These are phyloP conservation scores for Planococcus citri DNA, from an alignment of 1,140 invertebrate genomes.

Conservation along the genomic window DNA sequence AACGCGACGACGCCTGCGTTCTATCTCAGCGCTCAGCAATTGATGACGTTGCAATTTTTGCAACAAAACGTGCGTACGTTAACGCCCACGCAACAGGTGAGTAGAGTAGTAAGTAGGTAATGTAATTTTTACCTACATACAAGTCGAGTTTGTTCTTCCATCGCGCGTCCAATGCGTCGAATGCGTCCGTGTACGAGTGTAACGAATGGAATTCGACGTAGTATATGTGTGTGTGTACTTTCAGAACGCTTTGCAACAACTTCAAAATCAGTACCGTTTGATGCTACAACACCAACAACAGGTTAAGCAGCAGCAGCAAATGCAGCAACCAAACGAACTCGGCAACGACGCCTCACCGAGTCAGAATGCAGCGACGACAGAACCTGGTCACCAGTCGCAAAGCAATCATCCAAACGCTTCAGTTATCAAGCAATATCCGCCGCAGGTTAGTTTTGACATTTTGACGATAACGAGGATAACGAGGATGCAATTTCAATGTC, in stretches of 20 bases:
- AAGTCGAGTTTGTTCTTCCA: too few relatives aligned
- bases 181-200: too few relatives aligned
- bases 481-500: too few relatives aligned
- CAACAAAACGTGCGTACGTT: slow-evolving; percentile 63
- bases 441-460: slow-evolving; percentile 32
- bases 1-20: slow-evolving; percentile 34
- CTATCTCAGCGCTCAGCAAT: slow-evolving; percentile 59
- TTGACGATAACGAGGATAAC: too few relatives aligned
- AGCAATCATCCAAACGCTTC: background rate
- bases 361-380: too few relatives aligned
- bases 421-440: slow-evolving; percentile 23
- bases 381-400: background rate
- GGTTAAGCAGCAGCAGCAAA: slow-evolving; percentile 37
- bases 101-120: too few relatives aligned
- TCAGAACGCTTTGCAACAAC: slow-evolving; percentile 43
- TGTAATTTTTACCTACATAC: too few relatives aligned
- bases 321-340: slow-evolving; percentile 41
- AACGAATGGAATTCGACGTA: too few relatives aligned
- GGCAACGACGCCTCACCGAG: background rate
- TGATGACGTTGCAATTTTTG: slow-evolving; percentile 67
- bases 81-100: slow-evolving; percentile 55
- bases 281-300: slow-evolving; percentile 56
- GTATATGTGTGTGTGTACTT: too few relatives aligned
- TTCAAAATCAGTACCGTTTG: slow-evolving; percentile 60
- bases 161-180: too few relatives aligned